Evolutionary conservation across 2,888 invertebrate genomes (phyloP).

Genomic region (Drosophila nigricruria): DNA sequence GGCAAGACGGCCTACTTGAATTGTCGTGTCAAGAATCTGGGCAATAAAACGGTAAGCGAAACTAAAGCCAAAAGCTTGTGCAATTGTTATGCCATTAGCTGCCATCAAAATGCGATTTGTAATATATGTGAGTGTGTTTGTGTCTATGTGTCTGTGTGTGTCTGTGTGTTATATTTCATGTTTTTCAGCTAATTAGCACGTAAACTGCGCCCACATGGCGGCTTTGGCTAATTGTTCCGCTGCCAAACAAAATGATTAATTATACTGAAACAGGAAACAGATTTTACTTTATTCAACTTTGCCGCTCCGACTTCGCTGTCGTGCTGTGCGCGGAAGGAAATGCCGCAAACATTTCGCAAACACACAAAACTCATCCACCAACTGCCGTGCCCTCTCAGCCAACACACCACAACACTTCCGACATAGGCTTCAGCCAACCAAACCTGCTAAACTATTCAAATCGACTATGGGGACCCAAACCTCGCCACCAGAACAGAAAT

Average conservation of each 20-base stretch:
- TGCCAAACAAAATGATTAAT: conserved; percentile 80
- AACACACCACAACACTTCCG: conserved; percentile 53
- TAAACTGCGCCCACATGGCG: conserved; percentile 73
- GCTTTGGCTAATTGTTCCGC: conserved; percentile 77
- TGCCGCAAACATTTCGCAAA: conserved; percentile 80
- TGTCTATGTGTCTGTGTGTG: neutral
- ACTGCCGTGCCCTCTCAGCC: conserved; percentile 1
- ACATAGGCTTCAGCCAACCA: conserved; percentile 31
- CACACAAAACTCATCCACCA: conserved; percentile 17
- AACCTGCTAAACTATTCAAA: conserved; percentile 72
- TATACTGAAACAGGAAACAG: conserved; percentile 80
- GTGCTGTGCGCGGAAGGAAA: conserved; percentile 74
- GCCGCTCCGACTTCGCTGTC: conserved; percentile 31
- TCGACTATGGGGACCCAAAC: conserved; percentile 40
- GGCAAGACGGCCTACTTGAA: conserved; percentile 96
- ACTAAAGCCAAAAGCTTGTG: conserved; percentile 11
- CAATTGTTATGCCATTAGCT: conserved; percentile 70
- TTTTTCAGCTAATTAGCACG: conserved; percentile 77
- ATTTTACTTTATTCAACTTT: conserved; percentile 79
- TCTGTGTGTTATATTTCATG: conserved; percentile 34
- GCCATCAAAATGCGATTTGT: conserved; percentile 73
- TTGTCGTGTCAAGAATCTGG: conserved; percentile 95
- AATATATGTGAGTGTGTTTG: conserved; percentile 8
- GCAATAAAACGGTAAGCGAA: conserved; percentile 94
- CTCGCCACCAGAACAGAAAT: neutral